Evolutionary conservation across 2,888 invertebrate species (phyloP), one percentile per base, ranked within the genome.

Genomic region (Linnaemya vulpina): DNA sequence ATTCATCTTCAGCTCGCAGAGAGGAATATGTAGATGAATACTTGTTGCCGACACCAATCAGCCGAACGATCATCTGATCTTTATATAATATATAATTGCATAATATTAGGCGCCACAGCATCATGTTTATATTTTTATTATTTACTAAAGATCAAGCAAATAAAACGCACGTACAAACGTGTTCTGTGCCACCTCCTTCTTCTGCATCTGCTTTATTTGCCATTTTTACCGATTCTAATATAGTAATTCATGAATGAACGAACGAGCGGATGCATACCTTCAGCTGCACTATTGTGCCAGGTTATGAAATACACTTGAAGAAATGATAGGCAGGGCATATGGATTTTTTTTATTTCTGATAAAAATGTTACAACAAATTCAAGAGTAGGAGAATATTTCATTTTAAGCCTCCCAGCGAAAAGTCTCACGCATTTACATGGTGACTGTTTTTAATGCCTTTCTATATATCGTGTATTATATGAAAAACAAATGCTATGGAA

Each of bases 51-150:
- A 73, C 82, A 68, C 63, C 58, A 63, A 63, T 62, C 62, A 53
- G 30, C 49, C 76, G 46, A 67, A 74, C 70, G 62, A 71, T 51
- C 38, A 43, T 25, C 67, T 76, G 79, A 53, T 77, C 83, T 55
- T 76, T 74, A 20, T 20, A 51, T 51, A 40, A 49, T 83, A 86
- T 84, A 84, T 86, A 86, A 86, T 86, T 86, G 86, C 84, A 81
- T 84, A 86, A 86, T 86, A 76, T 86, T 84, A 84, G 86, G 86
- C 86, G 86, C 84, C 86, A 84, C 22, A 79, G 60, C 83, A 51
- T 71, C 49, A 67, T 62, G 67, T 67, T 70, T 25, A 65, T 49
- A 20, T 58, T 40, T 13, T 40, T 80, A 68, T 84, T 82, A 75
- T 84, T 86, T 76, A 51, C 65, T 65, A 74, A 74, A 86, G 80